A percentile compares a stretch with the other conserved stretches of the same genome.
Conservation (phyloP, 2,797 vertebrate genomes). For the Onychomys arenicola region DNA sequence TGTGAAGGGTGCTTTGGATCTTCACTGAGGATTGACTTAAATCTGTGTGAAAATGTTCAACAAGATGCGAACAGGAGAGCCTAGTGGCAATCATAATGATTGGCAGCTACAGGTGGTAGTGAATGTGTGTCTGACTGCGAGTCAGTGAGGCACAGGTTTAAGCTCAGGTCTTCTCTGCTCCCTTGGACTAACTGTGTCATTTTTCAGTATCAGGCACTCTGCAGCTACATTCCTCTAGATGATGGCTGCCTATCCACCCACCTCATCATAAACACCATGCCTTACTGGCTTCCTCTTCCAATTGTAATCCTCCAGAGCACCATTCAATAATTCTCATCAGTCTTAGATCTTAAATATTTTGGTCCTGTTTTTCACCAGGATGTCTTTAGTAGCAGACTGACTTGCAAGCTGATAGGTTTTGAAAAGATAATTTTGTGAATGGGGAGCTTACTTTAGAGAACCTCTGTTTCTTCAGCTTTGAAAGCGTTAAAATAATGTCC, state of each 20-base stretch:
- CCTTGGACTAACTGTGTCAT: not conserved
- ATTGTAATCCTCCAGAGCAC: not conserved
- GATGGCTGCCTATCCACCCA: not conserved
- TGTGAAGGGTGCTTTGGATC: not conserved
- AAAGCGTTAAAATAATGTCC: not conserved
- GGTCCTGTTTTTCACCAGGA: not conserved
- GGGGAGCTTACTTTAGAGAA: not conserved
- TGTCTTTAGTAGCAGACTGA: not conserved
- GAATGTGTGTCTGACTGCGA: not conserved
- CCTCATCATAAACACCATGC: not conserved
- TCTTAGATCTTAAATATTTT: not conserved
- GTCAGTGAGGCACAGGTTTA: not conserved
- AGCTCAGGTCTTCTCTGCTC: not conserved
- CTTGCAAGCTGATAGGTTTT: not conserved
- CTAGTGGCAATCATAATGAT: not conserved
- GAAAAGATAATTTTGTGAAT: not conserved
- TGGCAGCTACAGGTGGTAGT: not conserved
- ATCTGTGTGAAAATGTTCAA: conserved; percentile 8
- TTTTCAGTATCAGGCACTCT: not conserved
- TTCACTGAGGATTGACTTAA: not conserved
- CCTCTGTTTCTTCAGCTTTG: not conserved
- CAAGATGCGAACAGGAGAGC: not conserved
- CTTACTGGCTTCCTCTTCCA: not conserved
- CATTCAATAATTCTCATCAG: not conserved
- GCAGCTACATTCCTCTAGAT: not conserved